Percentiles rank a stretch among this genome's conserved stretches.
Conservation (phyloP, 2,888 invertebrate species). For the Cheilosia vulpina region DNA sequence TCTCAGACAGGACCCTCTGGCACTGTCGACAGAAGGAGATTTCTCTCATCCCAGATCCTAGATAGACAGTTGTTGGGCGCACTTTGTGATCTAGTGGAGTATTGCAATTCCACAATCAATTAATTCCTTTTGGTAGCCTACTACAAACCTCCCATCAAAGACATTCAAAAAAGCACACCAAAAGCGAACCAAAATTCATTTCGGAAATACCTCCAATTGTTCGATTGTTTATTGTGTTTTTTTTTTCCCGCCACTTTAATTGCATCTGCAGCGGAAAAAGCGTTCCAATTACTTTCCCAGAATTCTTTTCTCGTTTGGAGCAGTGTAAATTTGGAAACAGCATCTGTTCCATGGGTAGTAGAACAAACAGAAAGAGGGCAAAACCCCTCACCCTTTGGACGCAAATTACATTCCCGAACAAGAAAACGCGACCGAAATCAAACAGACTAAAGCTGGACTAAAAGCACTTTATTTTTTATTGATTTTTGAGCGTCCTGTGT, state of each 20-base stretch:
- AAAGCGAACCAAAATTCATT: slow-evolving; percentile 46
- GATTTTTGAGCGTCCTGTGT: slow-evolving; percentile 45
- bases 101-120: neutral
- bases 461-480: slow-evolving; percentile 54
- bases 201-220: slow-evolving; percentile 41
- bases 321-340: slow-evolving; percentile 46
- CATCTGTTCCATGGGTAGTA: slow-evolving; percentile 39
- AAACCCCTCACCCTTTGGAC: slow-evolving; percentile 1
- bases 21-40: neutral
- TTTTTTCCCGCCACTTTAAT: neutral
- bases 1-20: neutral
- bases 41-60: too few species aligned
- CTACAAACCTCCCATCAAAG: too few species aligned
- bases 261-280: slow-evolving; percentile 42
- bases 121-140: too few species aligned
- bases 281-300: slow-evolving; percentile 62
- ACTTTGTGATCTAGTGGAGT: neutral
- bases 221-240: neutral
- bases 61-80: too few species aligned
- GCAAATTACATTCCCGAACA: slow-evolving; percentile 9
- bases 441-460: slow-evolving; percentile 56
- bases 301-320: too few species aligned
- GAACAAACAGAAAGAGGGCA: slow-evolving; percentile 5
- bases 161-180: neutral
- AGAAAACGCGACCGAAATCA: slow-evolving; percentile 14